phyloP scores from a whole-genome alignment of 2,888 invertebrate species.

The Philonicus albiceps region DNA sequence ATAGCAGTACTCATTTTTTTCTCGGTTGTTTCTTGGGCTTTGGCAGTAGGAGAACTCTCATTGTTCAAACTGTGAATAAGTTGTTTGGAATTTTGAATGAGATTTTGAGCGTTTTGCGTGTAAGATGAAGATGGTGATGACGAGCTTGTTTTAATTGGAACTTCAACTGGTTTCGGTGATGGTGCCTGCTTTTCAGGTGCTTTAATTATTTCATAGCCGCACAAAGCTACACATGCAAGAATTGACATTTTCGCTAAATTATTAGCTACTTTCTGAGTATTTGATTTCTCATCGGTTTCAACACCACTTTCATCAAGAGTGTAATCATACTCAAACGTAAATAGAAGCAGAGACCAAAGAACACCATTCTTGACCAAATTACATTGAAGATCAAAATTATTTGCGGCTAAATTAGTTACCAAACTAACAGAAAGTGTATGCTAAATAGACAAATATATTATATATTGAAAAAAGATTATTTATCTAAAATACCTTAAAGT shows the following conservation, averaged over 20 bases:
- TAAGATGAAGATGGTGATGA: conserved; percentile 55
- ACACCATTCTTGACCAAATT: conserved; percentile 85
- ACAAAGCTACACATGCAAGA: conserved; percentile 82
- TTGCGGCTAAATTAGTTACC: conserved; percentile 85
- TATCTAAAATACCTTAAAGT: conserved; percentile 74
- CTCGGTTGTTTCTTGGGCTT: background rate
- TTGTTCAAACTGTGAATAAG: conserved; percentile 53
- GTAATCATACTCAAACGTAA: conserved; percentile 94
- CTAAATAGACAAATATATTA: conserved; percentile 55
- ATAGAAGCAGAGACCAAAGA: conserved; percentile 88
- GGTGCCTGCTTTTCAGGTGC: conserved; percentile 45
- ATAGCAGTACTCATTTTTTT: background rate
- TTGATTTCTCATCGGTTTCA: conserved; percentile 81
- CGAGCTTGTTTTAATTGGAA: conserved; percentile 43
- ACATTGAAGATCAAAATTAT: conserved; percentile 81
- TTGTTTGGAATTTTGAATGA: conserved; percentile 60
- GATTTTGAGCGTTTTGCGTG: conserved; percentile 62
- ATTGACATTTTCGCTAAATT: conserved; percentile 88
- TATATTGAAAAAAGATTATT: background rate
- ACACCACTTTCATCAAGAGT: conserved; percentile 97
- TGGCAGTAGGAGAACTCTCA: conserved; percentile 41
- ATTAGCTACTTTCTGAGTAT: conserved; percentile 93
- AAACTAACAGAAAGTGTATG: conserved; percentile 92
- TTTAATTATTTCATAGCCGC: conserved; percentile 69
- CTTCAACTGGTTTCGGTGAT: conserved; percentile 39